These are phyloP conservation scores for Crotalus tigris DNA, from an alignment of 2,113 vertebrate species.

Conservation along the genomic window DNA sequence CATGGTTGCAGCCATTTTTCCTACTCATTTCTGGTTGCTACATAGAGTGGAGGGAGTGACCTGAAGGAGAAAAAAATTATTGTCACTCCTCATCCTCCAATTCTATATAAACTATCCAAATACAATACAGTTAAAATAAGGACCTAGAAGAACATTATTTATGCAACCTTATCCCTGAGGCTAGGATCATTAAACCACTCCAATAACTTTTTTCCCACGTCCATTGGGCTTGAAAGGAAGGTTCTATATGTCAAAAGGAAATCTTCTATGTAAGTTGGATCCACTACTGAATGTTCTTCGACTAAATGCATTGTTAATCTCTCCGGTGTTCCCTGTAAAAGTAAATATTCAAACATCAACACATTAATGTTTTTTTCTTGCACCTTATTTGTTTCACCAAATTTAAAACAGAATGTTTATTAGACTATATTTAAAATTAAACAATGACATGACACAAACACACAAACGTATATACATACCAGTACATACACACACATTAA, in stretches of 20 bases:
- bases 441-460: background rate
- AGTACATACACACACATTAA: background rate
- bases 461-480: background rate
- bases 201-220: slow-evolving; percentile 96
- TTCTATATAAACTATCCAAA: background rate
- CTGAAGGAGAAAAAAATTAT: background rate
- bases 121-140: background rate
- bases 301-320: slow-evolving; percentile 98
- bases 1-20: too few species aligned
- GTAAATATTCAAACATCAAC: background rate
- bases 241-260: slow-evolving; percentile 96
- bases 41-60: background rate
- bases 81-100: background rate
- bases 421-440: background rate
- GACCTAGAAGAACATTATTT: slow-evolving; percentile 35
- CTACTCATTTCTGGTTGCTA: too few species aligned
- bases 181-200: slow-evolving; percentile 99
- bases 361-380: background rate
- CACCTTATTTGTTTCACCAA: background rate
- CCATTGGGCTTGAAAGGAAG: slow-evolving; percentile 97
- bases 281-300: slow-evolving; percentile 97
- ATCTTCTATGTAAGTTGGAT: slow-evolving; percentile 98
- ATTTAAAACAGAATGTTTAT: background rate
- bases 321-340: slow-evolving; percentile 87
- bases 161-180: slow-evolving; percentile 97